phyloP scores from a whole-genome alignment of 2,113 vertebrate species.

The Alexandromys fortis region DNA sequence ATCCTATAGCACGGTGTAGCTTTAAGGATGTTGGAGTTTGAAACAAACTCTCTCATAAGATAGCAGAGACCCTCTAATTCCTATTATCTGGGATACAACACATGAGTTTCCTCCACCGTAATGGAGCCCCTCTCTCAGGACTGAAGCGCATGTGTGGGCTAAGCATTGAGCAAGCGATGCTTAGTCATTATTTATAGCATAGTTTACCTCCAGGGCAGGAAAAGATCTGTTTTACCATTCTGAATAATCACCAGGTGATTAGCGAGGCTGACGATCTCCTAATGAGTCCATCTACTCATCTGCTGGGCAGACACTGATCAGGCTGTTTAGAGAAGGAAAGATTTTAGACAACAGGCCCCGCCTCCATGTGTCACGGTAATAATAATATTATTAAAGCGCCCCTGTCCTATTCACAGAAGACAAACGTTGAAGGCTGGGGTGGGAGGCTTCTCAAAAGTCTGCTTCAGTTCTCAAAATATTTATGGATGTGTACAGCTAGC shows the following conservation, averaged over 20 bases:
- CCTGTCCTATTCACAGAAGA: conserved; percentile 78
- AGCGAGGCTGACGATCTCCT: conserved; percentile 46
- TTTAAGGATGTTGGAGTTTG: neutral
- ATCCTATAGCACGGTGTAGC: neutral
- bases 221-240: conserved; percentile 59
- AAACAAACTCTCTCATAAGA: neutral
- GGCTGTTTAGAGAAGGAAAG: neutral
- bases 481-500: neutral
- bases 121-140: conserved; percentile 16
- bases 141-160: neutral
- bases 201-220: conserved; percentile 40
- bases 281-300: conserved; percentile 30
- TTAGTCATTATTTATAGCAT: conserved; percentile 53
- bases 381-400: conserved; percentile 76
- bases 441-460: conserved; percentile 82
- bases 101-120: neutral
- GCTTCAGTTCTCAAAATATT: conserved; percentile 75
- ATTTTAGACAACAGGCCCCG: conserved; percentile 64
- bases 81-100: neutral
- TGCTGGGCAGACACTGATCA: neutral
- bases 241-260: conserved; percentile 56
- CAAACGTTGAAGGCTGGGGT: conserved; percentile 80
- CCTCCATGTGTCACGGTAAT: conserved; percentile 64
- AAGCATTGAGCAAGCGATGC: conserved; percentile 41
- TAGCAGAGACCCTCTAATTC: neutral